Evolutionary conservation across 2,113 vertebrate genomes (phyloP), one percentile per base, ranked within the genome.

Genomic region (Burhinus bistriatus): DNA sequence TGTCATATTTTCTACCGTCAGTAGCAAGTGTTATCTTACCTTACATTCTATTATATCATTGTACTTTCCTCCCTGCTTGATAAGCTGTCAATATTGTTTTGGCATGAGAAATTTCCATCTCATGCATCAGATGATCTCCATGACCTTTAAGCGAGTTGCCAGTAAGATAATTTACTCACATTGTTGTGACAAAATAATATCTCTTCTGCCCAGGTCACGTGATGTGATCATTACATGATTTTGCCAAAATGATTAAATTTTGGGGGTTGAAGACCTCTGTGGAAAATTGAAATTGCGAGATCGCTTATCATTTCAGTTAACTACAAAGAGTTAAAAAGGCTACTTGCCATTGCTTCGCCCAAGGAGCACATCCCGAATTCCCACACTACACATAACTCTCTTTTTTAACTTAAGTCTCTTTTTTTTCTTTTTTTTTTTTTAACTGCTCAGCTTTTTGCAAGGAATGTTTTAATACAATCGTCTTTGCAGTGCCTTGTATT

Each of bases 61-160:
- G 92, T 89, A 79, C 96, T 92, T 95, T 85, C 96, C 93, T 97
- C 93, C 85, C 97, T 95, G 88, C 94, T 97, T 96, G 97, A 95
- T 97, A 92, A 86, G 92, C 94, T 94, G 97, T 97, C 93, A 92
- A 97, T 97, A 97, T 97, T 97, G 97, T 94, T 75, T 66, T 94
- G 97, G 87, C 86, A 97, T 80, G 66, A 96, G 82, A 95, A 96
- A 97, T 98, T 98, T 98, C 98, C 98, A 98, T 97, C 94, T 95
- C 97, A 96, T 90, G 95, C 97, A 97, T 96, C 86, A 97, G 94
- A 97, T 98, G 98, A 97, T 97, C 98, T 96, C 97, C 49, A 76
- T 97, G 98, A 98, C 98, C 98, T 98, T 98, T 98, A 93, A 85
- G 98, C 83, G 4, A 97, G 97, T 97, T 97, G 97, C 97, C 93